Evolutionary conservation across 2,113 vertebrate genomes (phyloP), one percentile per base, ranked within the genome.

Genomic region (Taxidea taxus): DNA sequence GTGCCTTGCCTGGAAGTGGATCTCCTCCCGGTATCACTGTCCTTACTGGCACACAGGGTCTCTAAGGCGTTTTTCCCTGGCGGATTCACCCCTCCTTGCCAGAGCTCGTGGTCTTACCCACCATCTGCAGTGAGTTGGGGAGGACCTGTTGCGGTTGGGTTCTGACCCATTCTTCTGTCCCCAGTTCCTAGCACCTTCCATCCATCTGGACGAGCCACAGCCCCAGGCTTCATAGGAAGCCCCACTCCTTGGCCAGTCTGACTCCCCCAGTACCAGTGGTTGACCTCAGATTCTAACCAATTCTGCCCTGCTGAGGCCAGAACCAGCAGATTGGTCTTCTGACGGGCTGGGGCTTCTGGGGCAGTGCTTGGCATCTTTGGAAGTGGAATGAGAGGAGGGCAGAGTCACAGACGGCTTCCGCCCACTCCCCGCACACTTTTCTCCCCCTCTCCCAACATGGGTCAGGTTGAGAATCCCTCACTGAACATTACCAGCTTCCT

Each of bases 1-100:
- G 72, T 51, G 20, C 18, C 39, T 27, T 29, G 1, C 27, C 37
- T 13, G 9, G 47, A 72, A 68, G 44, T 47, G 5, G 15, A n/a
- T n/a, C 42, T 51, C 54, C 27, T n/a, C 44, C 47, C 10, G 8
- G 14, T 64, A 75, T 88, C 70, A 13, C 64, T 2, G 20, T 15
- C 15, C 20, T 83, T 0, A 1, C 1, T 21, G 14, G 42, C 13
- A 44, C 3, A 0, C 7, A 27, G 27, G 4, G 21, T 34, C 39
- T 90, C 72, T 25, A 18, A n/a, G 15, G 56, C 15, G 13, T 39
- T 42, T 72, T 68, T 27, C 20, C 34, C 80, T 58, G 47, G 39
- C 23, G 25, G 66, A 44, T n/a, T 4, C 1, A 12, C 23, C 29
- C 44, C n/a, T 42, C n/a, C 58, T 87, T 37, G n/a, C 31, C 16